Base-by-base conservation (phyloP, 2,888 invertebrate species). In the Trichopoda pennipes region DNA sequence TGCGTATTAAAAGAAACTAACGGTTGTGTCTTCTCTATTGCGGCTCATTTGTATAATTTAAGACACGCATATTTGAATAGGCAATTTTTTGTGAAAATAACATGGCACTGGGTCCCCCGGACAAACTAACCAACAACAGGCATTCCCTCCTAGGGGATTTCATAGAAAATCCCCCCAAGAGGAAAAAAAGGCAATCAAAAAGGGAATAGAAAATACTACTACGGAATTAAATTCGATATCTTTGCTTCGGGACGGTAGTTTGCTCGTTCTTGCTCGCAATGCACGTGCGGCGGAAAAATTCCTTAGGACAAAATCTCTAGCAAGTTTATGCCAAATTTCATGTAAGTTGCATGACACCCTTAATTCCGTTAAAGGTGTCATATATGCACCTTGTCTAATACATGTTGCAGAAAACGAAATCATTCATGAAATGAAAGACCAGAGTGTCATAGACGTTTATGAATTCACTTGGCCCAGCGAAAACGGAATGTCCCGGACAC, bases 261-360 rank as follows among this genome's bases (percentile, higher is more conserved):
- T n/a, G 1, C 64, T 10, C 19, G 47, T 64, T n/a, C 60, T 74
- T 1, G 42, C 58, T 3, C 68, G 32, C 2, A 68, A 68, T 35
- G 42, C 35, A 10, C 68, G 63, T 10, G 10, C 44, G 3, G 72
- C 72, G 0, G 72, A 72, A 8, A 78, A 72, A 21, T 56, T 75
- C 23, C 14, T 90, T 86, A 76, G 69, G 68, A n/a, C 68, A 28
- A 53, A 70, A 19, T 2, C n/a, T 2, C 23, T 68, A 32, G n/a
- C 55, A 0, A 55, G 60, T 12, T n/a, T n/a, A n/a, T n/a, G n/a
- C n/a, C n/a, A n/a, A n/a, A n/a, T n/a, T n/a, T n/a, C n/a, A n/a
- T n/a, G n/a, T n/a, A n/a, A n/a, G n/a, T n/a, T n/a, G n/a, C n/a
- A n/a, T n/a, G n/a, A n/a, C n/a, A n/a, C n/a, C n/a, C n/a, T n/a